A percentile compares a stretch with the other conserved stretches of the same genome.
These are phyloP conservation scores for Axinella damicornis DNA, from an alignment of 37 sponge, comb jelly and placozoan species.

Conservation along the genomic window DNA sequence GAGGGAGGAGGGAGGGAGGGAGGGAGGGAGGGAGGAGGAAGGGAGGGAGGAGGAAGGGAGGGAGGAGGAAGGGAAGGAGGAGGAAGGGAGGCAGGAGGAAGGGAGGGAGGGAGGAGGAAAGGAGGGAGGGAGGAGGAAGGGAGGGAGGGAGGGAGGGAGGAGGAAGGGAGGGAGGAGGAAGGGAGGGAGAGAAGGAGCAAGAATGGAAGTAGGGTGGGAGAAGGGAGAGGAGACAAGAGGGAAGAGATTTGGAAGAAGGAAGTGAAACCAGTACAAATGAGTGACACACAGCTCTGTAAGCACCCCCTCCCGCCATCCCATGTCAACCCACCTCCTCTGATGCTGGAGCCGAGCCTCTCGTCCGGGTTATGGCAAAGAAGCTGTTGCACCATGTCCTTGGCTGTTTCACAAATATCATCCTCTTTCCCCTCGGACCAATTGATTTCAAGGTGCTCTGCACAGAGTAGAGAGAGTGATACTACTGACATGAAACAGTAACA, in stretches of 20 bases:
- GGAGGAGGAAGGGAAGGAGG: neutral
- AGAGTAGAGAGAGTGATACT: conserved; percentile 1
- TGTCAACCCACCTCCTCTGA: conserved; percentile 58
- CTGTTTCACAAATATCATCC: conserved; percentile 74
- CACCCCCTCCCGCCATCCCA: neutral
- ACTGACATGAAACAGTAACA: neutral
- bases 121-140: conserved; percentile 6
- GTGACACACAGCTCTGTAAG: neutral
- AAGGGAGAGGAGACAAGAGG: no score
- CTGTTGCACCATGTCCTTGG: conserved; percentile 80
- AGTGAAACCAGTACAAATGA: no score
- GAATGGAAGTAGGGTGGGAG: neutral
- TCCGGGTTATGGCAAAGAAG: conserved; percentile 80
- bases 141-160: neutral
- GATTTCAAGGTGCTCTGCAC: conserved; percentile 78
- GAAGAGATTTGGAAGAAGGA: no score
- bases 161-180: neutral
- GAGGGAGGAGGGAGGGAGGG: conserved; percentile 7
- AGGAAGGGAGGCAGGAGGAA: neutral
- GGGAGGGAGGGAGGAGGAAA: neutral
- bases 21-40: no score
- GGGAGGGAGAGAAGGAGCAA: no score
- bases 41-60: no score
- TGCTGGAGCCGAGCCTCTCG: conserved; percentile 75
- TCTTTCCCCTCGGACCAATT: conserved; percentile 89